A percentile compares a stretch with the other conserved stretches of the same genome.
These are phyloP conservation scores for Gisinianus flammeolus DNA, from an alignment of 2,888 invertebrate genomes.

Conservation along the genomic window DNA sequence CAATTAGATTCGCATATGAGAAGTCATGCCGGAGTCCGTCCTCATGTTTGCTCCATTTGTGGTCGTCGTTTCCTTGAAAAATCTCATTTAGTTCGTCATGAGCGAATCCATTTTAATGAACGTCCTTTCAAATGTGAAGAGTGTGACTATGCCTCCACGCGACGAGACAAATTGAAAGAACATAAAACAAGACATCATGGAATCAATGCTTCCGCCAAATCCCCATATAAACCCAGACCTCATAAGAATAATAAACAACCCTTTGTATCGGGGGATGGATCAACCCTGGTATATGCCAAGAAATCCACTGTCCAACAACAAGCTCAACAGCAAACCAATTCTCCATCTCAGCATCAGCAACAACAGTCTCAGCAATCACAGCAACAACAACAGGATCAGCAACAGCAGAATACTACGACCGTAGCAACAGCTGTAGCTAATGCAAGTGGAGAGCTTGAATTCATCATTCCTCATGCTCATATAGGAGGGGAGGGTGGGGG, in stretches of 20 bases:
- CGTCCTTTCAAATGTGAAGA: constrained; percentile 64
- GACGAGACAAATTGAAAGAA: constrained; percentile 72
- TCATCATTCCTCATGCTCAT: constrained; percentile 52
- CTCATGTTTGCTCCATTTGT: constrained; percentile 68
- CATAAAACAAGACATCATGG: constrained; percentile 66
- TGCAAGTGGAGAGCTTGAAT: constrained; percentile 53
- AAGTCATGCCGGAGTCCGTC: constrained; percentile 67
- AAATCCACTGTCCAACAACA: constrained; percentile 46
- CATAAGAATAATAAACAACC: constrained; percentile 50
- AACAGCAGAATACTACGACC: constrained; percentile 35
- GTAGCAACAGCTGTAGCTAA: constrained; percentile 35
- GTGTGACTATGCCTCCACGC: constrained; percentile 71
- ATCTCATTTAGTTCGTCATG: constrained; percentile 71
- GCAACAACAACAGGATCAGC: constrained; percentile 28
- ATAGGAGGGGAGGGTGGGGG: constrained; percentile 33
- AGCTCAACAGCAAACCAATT: constrained; percentile 12
- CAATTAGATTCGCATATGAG: constrained; percentile 71
- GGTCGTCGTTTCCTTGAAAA: constrained; percentile 72
- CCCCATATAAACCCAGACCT: constrained; percentile 64
- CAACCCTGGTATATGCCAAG: constrained; percentile 52
- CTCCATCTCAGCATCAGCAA: constrained; percentile 1
- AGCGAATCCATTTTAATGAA: constrained; percentile 70
- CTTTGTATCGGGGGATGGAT: constrained; percentile 22
- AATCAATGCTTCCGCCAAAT: constrained; percentile 64
- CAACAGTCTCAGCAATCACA: not conserved